Evolutionary conservation across 2,113 vertebrate species (phyloP).

Genomic region (Ceyx melanurus): DNA sequence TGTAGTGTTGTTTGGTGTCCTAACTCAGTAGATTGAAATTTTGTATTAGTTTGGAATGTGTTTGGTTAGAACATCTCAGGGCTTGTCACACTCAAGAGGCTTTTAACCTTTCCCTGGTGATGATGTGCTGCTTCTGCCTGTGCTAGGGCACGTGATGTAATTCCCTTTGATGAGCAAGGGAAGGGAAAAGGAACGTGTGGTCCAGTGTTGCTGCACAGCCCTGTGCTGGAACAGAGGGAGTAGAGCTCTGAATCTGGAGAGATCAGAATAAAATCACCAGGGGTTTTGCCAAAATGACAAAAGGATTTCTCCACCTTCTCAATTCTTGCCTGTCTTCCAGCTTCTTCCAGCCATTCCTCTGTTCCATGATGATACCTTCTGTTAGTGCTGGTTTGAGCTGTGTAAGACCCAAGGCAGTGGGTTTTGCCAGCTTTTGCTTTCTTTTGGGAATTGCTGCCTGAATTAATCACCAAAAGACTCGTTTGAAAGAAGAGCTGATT

Average conservation of each 20-base stretch:
- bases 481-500: not conserved
- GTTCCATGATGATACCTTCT: not conserved
- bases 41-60: not conserved
- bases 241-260: accelerated
- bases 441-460: too few species aligned
- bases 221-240: not conserved
- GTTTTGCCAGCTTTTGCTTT: not conserved
- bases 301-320: not conserved
- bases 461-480: not conserved
- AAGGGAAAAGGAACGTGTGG: too few species aligned
- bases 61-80: not conserved
- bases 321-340: not conserved
- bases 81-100: not conserved
- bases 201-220: not conserved
- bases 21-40: not conserved
- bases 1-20: not conserved
- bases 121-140: not conserved
- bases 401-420: not conserved
- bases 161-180: not conserved
- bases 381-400: too few species aligned
- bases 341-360: not conserved
- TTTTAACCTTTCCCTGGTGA: not conserved
- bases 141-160: accelerated
- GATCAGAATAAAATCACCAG: accelerated
- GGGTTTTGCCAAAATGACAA: not conserved